phyloP scores from a whole-genome alignment of 2,888 invertebrate species.

The Parasteatoda lunata region DNA sequence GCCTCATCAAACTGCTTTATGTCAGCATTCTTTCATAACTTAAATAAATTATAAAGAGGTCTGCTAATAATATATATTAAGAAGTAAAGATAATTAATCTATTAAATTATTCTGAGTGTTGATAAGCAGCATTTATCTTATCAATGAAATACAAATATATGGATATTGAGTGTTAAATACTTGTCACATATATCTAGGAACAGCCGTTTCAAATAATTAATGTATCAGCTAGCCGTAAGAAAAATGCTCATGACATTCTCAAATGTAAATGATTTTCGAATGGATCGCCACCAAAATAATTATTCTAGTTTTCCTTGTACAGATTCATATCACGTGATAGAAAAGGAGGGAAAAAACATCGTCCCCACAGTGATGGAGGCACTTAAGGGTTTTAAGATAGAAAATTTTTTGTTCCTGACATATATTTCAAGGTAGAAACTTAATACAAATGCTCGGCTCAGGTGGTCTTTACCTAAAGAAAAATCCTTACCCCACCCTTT shows the following conservation, averaged over 20 bases:
- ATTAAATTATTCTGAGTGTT: too few species aligned
- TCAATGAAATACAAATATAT: too few species aligned
- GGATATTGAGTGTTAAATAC: neutral
- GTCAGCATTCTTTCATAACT: too few species aligned
- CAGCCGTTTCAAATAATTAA: constrained; percentile 16
- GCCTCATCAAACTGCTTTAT: too few species aligned
- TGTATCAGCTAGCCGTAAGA: constrained; percentile 29
- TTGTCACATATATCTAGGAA: constrained; percentile 14
- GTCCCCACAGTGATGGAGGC: constrained; percentile 31
- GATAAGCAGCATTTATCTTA: too few species aligned
- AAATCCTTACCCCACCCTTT: constrained; percentile 44
- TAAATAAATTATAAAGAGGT: too few species aligned
- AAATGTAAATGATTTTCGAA: constrained; percentile 1
- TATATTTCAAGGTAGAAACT: constrained; percentile 35
- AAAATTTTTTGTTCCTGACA: constrained; percentile 11
- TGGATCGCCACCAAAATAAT: constrained; percentile 47
- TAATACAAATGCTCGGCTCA: constrained; percentile 12
- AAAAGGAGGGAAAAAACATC: constrained; percentile 31
- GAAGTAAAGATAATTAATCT: too few species aligned
- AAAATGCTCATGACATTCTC: constrained; percentile 30
- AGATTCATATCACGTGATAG: constrained; percentile 17
- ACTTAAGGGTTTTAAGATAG: constrained; percentile 13
- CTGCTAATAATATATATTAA: too few species aligned
- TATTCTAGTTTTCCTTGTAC: constrained; percentile 31
- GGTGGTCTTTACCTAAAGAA: constrained; percentile 37